Evolutionary conservation across 2,113 vertebrate genomes (phyloP), one percentile per base, ranked within the genome.

Genomic region (Tauraco erythrolophus): DNA sequence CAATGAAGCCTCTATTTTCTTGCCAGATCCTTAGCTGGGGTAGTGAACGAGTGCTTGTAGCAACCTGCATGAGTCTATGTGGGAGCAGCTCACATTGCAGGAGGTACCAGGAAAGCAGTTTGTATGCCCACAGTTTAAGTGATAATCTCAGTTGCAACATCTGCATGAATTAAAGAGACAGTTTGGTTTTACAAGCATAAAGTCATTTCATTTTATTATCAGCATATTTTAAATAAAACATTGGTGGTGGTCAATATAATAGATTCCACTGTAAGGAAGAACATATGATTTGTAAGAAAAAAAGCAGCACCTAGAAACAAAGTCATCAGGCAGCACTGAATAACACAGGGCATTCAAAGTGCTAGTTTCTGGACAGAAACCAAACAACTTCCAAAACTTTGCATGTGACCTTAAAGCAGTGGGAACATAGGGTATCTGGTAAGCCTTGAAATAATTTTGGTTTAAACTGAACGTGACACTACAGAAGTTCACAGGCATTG

Each of bases 21-120:
- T 89, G 92, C 81, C 82, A 87, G 31, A 79, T 84, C 31, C 51
- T 83, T 89, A 79, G 39, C 56, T 89, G 33, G 39, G 51, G 27
- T 92, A 87, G 71, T 78, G 85, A 92, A 89, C 56, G 43, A 57
- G 35, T 54, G 56, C 81, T 64, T 96, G 71, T 94, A 94, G 56
- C 51, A 96, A 92, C 85, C 66, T 87, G 85, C 46, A 43, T 75
- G 56, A 78, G 41, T 51, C 77, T 65, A 83, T 82, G 60, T 72
- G 65, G 65, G 45, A 69, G 70, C n/a, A 50, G 66, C 71, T 92
- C 39, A 75, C 39, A 5, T 79, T 83, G 81, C 70, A 92, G 65
- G 66, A 92, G 50, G 56, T 74, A 70, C 57, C 61, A 66, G 71
- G 46, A 83, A 92, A 56, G 61, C 18, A 70, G 45, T 46, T 79